Evolutionary conservation across 2,797 vertebrate genomes (phyloP).

Genomic region (Gymnothorax javanicus): DNA sequence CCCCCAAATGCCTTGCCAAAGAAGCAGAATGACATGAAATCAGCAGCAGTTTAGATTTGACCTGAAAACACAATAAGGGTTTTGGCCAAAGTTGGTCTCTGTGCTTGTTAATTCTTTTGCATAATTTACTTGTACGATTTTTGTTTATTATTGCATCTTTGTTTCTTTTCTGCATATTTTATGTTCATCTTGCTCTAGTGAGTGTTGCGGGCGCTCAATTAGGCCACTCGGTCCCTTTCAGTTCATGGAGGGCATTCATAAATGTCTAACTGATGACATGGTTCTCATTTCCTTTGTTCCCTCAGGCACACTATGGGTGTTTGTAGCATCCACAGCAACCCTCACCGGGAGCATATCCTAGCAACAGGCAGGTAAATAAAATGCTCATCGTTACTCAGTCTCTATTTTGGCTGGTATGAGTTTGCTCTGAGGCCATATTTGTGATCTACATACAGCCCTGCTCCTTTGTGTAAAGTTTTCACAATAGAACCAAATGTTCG

Average conservation of each 20-base stretch:
- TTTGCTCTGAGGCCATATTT: not conserved
- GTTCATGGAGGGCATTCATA: not conserved
- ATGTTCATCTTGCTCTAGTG: not conserved
- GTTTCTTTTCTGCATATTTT: not conserved
- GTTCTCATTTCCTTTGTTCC: slow-evolving; percentile 1
- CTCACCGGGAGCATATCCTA: slow-evolving; percentile 82
- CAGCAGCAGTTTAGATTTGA: not conserved
- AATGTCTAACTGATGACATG: not conserved
- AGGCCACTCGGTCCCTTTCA: not conserved
- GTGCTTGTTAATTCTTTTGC: not conserved
- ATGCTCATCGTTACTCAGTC: not conserved
- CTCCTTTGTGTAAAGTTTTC: not conserved
- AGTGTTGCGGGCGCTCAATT: not conserved
- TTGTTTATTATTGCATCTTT: not conserved
- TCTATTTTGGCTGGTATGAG: not conserved
- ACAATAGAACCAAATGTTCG: not conserved
- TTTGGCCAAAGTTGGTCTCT: not conserved
- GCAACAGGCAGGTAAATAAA: slow-evolving; percentile 89
- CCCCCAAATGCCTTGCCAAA: not conserved
- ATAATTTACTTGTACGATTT: not conserved
- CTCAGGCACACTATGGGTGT: slow-evolving; percentile 91
- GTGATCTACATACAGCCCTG: not conserved
- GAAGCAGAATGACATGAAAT: not conserved
- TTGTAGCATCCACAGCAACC: slow-evolving; percentile 91
- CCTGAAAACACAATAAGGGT: not conserved